phyloP scores from a whole-genome alignment of 2,888 invertebrate genomes.

The Cantharis rufa region DNA sequence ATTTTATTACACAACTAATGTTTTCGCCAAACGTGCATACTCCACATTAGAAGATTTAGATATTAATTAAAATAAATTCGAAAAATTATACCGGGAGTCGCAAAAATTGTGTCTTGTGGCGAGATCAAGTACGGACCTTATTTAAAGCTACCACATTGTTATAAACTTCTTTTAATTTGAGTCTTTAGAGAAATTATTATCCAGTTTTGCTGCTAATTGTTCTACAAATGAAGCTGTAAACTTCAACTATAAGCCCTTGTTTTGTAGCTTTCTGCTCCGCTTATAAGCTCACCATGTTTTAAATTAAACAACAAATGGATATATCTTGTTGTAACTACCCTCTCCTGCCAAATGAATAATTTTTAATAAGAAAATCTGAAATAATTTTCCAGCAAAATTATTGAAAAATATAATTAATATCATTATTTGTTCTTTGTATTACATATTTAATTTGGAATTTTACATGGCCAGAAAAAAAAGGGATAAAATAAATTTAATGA shows the following conservation, averaged over 20 bases:
- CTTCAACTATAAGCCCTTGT: conserved; percentile 9
- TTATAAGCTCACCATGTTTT: background rate
- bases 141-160: conserved; percentile 5
- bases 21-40: background rate
- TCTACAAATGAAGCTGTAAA: conserved; percentile 20
- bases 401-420: too few species aligned
- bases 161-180: conserved; percentile 17
- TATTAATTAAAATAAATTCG: background rate
- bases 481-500: background rate
- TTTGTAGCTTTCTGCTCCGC: conserved; percentile 3
- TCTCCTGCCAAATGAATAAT: background rate
- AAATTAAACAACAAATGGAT: conserved; percentile 7
- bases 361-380: background rate
- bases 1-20: background rate
- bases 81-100: background rate
- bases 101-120: background rate
- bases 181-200: conserved; percentile 20
- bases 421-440: too few species aligned
- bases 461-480: background rate
- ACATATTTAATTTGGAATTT: background rate
- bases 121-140: background rate
- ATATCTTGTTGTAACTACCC: background rate
- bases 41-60: background rate
- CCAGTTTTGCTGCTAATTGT: conserved; percentile 15
- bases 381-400: too few species aligned